A percentile compares a stretch with the other conserved stretches of the same genome.
Conservation (phyloP, 2,797 vertebrate species). For the Smutsia temminckii region DNA sequence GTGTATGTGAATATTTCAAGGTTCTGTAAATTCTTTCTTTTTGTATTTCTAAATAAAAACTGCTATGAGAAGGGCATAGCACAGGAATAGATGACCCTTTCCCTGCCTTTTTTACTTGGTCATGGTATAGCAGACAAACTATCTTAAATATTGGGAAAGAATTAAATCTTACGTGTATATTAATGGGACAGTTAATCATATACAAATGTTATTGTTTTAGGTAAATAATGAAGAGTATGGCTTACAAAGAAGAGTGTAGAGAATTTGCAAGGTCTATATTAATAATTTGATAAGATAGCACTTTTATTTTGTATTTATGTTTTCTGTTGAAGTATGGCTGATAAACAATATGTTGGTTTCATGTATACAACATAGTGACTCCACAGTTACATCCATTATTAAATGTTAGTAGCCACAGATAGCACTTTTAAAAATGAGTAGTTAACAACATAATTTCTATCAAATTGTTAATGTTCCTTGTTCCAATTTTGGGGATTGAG, state of each 20-base stretch:
- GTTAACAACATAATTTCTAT: neutral
- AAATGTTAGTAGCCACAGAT: no score
- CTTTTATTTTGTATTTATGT: no score
- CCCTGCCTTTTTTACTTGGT: neutral
- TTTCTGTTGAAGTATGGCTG: no score
- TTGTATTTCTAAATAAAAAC: neutral
- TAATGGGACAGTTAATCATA: neutral
- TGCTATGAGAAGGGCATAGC: neutral
- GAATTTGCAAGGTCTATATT: constrained; percentile 28
- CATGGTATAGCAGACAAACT: neutral
- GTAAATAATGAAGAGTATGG: neutral
- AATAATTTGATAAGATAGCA: neutral
- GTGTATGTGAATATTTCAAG: neutral
- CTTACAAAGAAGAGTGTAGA: neutral
- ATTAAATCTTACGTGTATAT: neutral
- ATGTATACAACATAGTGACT: no score
- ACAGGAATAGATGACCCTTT: neutral
- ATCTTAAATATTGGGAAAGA: neutral
- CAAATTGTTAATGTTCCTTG: neutral
- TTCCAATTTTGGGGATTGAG: neutral
- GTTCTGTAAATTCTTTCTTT: neutral
- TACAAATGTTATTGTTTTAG: neutral
- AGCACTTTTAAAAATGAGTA: neutral
- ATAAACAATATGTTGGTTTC: no score
- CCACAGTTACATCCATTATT: no score